Evolutionary conservation across 2,797 vertebrate species (phyloP), one percentile per base, ranked within the genome.

Genomic region (Nyctalus aviator): DNA sequence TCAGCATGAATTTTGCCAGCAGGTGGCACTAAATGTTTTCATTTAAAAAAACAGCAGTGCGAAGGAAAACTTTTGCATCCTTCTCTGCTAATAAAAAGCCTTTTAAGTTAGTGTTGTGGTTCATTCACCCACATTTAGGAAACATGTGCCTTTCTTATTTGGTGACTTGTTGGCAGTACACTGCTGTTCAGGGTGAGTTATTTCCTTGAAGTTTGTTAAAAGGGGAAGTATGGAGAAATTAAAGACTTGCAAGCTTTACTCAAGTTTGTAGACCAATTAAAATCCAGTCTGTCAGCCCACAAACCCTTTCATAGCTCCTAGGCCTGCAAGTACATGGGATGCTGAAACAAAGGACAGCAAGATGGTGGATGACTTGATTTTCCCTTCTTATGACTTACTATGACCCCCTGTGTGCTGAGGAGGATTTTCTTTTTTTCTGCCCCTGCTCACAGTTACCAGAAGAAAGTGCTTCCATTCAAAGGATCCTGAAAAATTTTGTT

Each of bases 11-110:
- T 91, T 90, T 89, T 27, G 66, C 94, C 98, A 97, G 96, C 88
- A 97, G 98, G 91, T 97, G 98, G 97, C 97, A 89, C 95, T 93
- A 95, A 90, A 95, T 20, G 76, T 76, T 97, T 91, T 95, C 69
- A 18, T 75, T 75, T 95, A 95, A 68, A 88, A 94, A 96, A 93
- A 35, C 1, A 17, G 10, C 27, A 3, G 11, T 12, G 18, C 10
- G 35, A 41, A 41, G 35, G 71, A 66, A 73, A 53, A 14, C 5
- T 15, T 53, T 25, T 20, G 48, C 37, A 1, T 90, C 64, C 37
- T 86, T 86, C 68, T 62, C 35, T 32, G 13, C 50, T 50, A 55
- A 41, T 44, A 23, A 86, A 85, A 46, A 94, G n/a, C 50, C 73
- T 66, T 93, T 83, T 27, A 41, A 55, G 59, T 20, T 53, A 76